Percentiles rank a stretch among this genome's conserved stretches.
phyloP scores from a whole-genome alignment of 2,797 vertebrate species.

The Anableps anableps region DNA sequence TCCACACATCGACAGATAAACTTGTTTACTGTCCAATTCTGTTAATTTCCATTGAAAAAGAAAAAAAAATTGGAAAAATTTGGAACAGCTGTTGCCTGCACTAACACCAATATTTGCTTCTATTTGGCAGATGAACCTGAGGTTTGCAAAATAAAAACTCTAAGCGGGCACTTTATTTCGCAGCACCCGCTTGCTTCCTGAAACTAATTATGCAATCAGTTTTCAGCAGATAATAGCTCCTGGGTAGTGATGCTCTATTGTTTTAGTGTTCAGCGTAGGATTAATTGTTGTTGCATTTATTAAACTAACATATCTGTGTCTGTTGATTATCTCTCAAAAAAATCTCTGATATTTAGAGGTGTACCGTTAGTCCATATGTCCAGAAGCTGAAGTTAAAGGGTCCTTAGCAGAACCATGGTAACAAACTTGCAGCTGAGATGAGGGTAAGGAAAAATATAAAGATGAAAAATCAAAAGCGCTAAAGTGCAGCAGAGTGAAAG shows the following conservation, averaged over 20 bases:
- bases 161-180: neutral
- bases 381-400: conserved; percentile 35
- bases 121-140: conserved; percentile 37
- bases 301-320: conserved; percentile 59
- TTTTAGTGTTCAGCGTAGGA: conserved; percentile 50
- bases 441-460: neutral
- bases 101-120: conserved; percentile 30
- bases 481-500: conserved; percentile 38
- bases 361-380: conserved; percentile 42
- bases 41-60: conserved; percentile 46
- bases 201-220: conserved; percentile 55
- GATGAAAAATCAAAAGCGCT: conserved; percentile 21
- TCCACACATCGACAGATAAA: conserved; percentile 8
- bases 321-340: conserved; percentile 51
- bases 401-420: conserved; percentile 5
- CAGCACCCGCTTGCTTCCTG: conserved; percentile 13
- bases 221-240: conserved; percentile 54
- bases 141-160: conserved; percentile 40
- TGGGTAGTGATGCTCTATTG: conserved; percentile 42
- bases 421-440: neutral
- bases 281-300: conserved; percentile 54
- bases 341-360: conserved; percentile 40
- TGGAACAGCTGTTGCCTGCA: conserved; percentile 41
- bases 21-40: conserved; percentile 23
- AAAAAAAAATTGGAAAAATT: conserved; percentile 33